Conservation (phyloP, 2,888 invertebrate genomes). For the Erebia ligea region DNA sequence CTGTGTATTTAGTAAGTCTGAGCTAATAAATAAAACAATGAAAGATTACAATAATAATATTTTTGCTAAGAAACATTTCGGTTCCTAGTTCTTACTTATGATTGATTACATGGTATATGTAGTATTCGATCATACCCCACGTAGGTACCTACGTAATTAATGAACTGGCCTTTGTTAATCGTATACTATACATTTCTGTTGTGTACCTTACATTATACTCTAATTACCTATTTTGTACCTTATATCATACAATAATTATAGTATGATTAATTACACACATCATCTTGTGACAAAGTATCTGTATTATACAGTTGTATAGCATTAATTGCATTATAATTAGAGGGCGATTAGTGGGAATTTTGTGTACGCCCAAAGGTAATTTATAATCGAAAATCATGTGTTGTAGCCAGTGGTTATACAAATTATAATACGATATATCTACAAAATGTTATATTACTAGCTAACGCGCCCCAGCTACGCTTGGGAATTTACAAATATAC, state of each 20-base stretch:
- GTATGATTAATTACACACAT: conserved; percentile 66
- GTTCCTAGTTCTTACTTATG: not conserved
- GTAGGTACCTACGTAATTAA: conserved; percentile 6
- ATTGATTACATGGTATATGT: conserved; percentile 5
- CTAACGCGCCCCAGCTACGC: too few relatives aligned
- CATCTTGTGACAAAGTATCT: conserved; percentile 45
- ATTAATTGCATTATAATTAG: conserved; percentile 78
- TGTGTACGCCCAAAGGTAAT: conserved; percentile 41
- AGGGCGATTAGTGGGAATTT: conserved; percentile 65
- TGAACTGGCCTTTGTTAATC: conserved; percentile 36
- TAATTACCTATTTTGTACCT: conserved; percentile 43
- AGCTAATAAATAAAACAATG: conserved; percentile 5
- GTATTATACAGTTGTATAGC: conserved; percentile 36
- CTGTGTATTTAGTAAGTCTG: not conserved
- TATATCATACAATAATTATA: conserved; percentile 47
- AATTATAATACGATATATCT: not conserved
- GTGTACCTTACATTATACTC: not conserved
- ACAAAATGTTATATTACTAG: not conserved
- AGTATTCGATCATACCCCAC: not conserved
- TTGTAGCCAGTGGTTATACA: not conserved
- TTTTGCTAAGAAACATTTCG: conserved; percentile 8
- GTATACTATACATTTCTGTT: not conserved
- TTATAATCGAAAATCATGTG: conserved; percentile 42
- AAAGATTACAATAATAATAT: not conserved
- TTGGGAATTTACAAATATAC: too few relatives aligned